phyloP scores from a whole-genome alignment of 2,888 invertebrate genomes.

The Harpagoxenus sublaevis region DNA sequence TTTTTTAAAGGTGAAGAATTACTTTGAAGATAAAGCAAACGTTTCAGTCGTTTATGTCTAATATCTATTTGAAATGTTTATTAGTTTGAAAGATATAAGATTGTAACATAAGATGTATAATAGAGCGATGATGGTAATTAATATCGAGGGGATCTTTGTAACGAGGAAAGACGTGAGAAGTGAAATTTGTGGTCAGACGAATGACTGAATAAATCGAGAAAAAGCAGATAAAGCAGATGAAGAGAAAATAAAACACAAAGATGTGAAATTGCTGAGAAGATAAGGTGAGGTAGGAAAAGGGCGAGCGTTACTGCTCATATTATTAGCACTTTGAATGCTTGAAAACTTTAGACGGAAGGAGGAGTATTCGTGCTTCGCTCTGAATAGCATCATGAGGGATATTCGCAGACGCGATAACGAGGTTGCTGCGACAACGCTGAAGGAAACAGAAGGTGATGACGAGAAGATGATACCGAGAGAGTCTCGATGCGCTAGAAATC shows the following conservation, averaged over 20 bases:
- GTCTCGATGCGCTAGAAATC: slow-evolving; percentile 64
- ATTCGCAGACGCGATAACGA: slow-evolving; percentile 77
- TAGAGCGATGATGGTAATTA: not conserved
- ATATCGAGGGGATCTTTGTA: not conserved
- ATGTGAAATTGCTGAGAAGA: not conserved
- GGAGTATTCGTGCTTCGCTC: slow-evolving; percentile 71
- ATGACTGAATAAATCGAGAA: slow-evolving; percentile 9
- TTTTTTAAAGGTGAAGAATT: not conserved
- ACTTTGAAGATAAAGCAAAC: not conserved
- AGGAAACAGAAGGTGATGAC: slow-evolving; percentile 39
- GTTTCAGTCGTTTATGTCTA: not conserved
- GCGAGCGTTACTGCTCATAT: slow-evolving; percentile 65
- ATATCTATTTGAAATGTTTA: not conserved
- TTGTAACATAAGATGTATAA: not conserved
- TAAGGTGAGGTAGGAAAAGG: not conserved
- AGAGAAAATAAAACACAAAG: slow-evolving; percentile 16
- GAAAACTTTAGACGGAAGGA: slow-evolving; percentile 75
- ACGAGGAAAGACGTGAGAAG: not conserved
- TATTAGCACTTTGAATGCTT: slow-evolving; percentile 79
- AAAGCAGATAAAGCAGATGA: not conserved
- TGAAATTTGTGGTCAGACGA: slow-evolving; percentile 17
- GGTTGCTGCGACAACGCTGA: slow-evolving; percentile 69
- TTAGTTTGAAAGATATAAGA: not conserved
- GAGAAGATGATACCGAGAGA: slow-evolving; percentile 47
- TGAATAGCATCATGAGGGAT: slow-evolving; percentile 74